phyloP scores from a whole-genome alignment of 2,797 vertebrate species.

The Dipus sagitta region DNA sequence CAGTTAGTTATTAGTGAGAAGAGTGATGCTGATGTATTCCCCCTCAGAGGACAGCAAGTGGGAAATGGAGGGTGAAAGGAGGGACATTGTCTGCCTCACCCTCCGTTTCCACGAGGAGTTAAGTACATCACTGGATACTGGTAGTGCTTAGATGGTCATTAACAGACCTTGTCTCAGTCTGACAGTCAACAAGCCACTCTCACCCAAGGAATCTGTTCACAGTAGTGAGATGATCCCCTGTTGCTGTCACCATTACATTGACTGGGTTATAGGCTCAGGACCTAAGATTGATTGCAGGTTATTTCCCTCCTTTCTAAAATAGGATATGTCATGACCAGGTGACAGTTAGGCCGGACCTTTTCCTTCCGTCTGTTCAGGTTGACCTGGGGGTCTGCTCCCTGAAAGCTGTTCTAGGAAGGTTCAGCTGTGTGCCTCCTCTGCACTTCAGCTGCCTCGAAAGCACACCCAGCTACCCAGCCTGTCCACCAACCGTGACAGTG shows the following conservation, averaged over 20 bases:
- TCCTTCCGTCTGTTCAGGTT: not conserved
- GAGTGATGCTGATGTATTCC: not conserved
- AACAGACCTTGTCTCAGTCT: not conserved
- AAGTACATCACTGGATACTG: not conserved
- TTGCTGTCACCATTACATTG: too few relatives aligned
- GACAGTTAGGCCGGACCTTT: not conserved
- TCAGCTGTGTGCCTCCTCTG: fast-evolving
- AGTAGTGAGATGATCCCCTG: too few relatives aligned
- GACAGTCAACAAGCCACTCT: not conserved
- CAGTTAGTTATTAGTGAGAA: too few relatives aligned
- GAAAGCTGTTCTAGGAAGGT: not conserved
- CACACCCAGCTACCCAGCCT: not conserved
- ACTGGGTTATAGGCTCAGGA: not conserved
- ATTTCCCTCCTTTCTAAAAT: not conserved
- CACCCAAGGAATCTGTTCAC: too few relatives aligned
- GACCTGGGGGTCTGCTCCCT: too few relatives aligned
- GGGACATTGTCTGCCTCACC: not conserved
- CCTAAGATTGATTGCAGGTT: not conserved
- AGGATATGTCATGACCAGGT: not conserved
- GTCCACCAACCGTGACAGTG: not conserved
- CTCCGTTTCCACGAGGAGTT: not conserved
- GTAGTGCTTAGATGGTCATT: not conserved
- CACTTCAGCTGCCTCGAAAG: not conserved
- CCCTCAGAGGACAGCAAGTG: not conserved
- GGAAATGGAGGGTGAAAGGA: not conserved